phyloP scores from a whole-genome alignment of 2,797 vertebrate species.

The Sebastolobus altivelis region DNA sequence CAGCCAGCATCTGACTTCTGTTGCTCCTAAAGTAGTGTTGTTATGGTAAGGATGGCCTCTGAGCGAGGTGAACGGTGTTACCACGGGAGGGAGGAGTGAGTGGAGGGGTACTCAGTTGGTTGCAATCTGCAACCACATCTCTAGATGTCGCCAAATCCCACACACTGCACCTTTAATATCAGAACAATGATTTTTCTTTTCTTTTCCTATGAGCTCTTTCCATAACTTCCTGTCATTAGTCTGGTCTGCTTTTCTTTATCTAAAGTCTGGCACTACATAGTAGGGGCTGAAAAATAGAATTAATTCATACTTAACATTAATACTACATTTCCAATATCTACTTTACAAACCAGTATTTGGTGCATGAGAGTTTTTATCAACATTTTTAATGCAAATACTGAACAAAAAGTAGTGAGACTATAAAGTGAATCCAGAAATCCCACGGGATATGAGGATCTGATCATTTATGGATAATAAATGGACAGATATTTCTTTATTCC shows the following conservation, averaged over 20 bases:
- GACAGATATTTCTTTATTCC: not conserved
- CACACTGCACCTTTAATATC: slow-evolving; percentile 10
- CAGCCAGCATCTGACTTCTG: no score
- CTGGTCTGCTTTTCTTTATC: slow-evolving; percentile 51
- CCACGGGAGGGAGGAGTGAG: no score
- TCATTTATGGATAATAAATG: slow-evolving; percentile 20
- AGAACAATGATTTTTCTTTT: slow-evolving; percentile 21
- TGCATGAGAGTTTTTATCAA: not conserved
- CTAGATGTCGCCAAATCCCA: no score
- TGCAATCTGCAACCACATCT: no score
- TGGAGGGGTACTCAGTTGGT: no score
- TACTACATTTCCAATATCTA: not conserved
- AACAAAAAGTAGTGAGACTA: not conserved
- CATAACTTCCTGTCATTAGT: slow-evolving; percentile 55
- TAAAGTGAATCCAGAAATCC: slow-evolving; percentile 11
- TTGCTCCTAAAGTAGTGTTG: no score
- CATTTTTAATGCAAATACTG: not conserved
- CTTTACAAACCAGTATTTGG: not conserved
- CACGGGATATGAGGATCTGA: not conserved
- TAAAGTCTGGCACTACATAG: slow-evolving; percentile 45
- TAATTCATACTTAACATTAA: not conserved
- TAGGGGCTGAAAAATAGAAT: slow-evolving; percentile 29
- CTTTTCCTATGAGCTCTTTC: slow-evolving; percentile 31
- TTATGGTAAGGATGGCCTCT: no score
- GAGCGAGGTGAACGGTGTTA: no score